Evolutionary conservation across 2,113 vertebrate species (phyloP).

Genomic region (Oophaga pumilio): DNA sequence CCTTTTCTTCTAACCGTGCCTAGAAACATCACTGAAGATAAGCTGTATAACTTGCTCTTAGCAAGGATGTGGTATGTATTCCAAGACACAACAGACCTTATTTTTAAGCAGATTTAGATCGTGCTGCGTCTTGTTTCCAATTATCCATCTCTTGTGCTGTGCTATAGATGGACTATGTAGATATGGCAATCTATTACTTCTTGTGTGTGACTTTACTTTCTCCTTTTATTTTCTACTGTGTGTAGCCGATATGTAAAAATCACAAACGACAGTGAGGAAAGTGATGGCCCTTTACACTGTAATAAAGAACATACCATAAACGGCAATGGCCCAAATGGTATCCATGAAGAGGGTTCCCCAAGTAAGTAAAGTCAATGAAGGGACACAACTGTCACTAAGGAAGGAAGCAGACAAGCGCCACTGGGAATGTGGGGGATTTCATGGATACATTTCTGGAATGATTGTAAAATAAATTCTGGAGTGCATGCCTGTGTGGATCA

Average conservation of each 20-base stretch:
- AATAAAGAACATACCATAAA: constrained; percentile 89
- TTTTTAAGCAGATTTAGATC: no score
- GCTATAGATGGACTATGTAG: background rate
- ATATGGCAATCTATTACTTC: background rate
- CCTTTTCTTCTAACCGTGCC: constrained; percentile 96
- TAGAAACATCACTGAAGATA: constrained; percentile 92
- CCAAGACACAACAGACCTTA: background rate
- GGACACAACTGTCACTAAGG: background rate
- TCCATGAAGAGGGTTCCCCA: constrained; percentile 93
- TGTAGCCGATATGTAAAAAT: constrained; percentile 80
- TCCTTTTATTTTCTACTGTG: constrained; percentile 35
- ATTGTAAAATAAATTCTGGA: background rate
- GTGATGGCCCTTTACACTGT: constrained; percentile 81
- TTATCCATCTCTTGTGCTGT: background rate
- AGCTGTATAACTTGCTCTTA: constrained; percentile 94
- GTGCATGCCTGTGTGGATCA: background rate
- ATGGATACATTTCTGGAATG: background rate
- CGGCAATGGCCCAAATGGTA: constrained; percentile 90
- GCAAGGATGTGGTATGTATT: constrained; percentile 85
- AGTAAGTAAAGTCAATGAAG: constrained; percentile 77
- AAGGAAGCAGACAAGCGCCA: no score
- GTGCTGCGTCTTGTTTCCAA: background rate
- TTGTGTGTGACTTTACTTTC: background rate
- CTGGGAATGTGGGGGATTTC: no score
- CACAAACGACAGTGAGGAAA: constrained; percentile 77